Percentiles rank a stretch among this genome's conserved stretches.
Conservation (phyloP, 2,113 vertebrate genomes). For the Oxygymnocypris stewartii region DNA sequence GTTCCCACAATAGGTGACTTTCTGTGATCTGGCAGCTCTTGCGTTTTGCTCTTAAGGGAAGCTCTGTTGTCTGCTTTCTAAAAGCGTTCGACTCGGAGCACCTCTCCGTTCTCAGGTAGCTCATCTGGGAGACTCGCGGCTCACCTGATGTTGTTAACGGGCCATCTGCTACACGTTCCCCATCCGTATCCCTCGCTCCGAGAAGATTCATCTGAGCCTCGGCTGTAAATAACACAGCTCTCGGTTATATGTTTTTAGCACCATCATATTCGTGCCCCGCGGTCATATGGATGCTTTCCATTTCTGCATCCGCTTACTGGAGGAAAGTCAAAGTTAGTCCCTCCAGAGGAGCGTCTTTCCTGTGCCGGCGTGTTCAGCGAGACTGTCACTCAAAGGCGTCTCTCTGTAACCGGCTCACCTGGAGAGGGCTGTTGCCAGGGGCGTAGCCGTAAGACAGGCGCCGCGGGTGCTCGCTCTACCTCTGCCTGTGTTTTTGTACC, state of each 20-base stretch:
- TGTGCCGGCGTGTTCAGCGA: not conserved
- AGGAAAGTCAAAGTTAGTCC: conserved; percentile 12
- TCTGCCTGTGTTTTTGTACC: conserved; percentile 53
- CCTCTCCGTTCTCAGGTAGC: not conserved
- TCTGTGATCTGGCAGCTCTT: not conserved
- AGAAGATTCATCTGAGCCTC: not conserved
- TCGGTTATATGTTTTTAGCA: not conserved
- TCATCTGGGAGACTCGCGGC: conserved; percentile 20
- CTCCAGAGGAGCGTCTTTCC: conserved; percentile 26
- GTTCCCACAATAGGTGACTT: not conserved
- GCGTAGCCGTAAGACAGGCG: conserved; percentile 74
- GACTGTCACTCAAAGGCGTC: conserved; percentile 42
- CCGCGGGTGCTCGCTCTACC: conserved; percentile 77
- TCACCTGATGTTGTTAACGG: conserved; percentile 40
- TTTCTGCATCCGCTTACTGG: conserved; percentile 34
- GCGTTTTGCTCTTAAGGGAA: not conserved
- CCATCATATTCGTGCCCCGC: conserved; percentile 27
- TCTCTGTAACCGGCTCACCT: conserved; percentile 61
- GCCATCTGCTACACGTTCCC: conserved; percentile 20
- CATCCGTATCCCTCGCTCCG: conserved; percentile 1
- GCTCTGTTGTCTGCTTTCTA: not conserved
- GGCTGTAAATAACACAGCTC: conserved; percentile 29
- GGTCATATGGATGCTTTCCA: conserved; percentile 37
- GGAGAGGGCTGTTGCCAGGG: conserved; percentile 73
- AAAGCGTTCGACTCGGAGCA: not conserved